These are phyloP conservation scores for Tinea trinotella DNA, from an alignment of 2,888 invertebrate genomes.

Conservation along the genomic window DNA sequence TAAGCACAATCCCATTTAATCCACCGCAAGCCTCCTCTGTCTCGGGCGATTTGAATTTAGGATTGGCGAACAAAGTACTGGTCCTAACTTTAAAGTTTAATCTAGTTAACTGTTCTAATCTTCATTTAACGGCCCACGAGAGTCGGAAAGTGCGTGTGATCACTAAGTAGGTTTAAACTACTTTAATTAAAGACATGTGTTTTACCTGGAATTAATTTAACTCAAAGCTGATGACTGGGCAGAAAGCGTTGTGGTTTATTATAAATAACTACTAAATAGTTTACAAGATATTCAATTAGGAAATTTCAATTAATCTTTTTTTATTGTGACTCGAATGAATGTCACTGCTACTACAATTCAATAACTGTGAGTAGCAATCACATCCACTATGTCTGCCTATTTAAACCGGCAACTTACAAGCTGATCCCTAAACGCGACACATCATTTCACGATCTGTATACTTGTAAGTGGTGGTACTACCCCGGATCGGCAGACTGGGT, in stretches of 20 bases:
- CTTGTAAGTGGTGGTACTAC: too few species aligned
- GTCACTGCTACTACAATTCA: too few species aligned
- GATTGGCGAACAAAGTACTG: conserved; percentile 6
- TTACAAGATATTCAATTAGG: too few species aligned
- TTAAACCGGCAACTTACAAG: too few species aligned
- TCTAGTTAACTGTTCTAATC: conserved; percentile 18
- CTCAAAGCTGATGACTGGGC: neutral
- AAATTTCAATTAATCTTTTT: too few species aligned
- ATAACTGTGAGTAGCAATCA: too few species aligned
- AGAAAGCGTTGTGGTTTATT: neutral
- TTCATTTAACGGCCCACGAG: conserved; percentile 17
- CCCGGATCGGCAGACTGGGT: too few species aligned
- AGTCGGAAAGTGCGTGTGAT: conserved; percentile 4
- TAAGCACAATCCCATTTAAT: conserved; percentile 8
- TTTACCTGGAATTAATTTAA: neutral
- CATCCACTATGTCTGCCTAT: too few species aligned
- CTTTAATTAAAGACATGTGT: neutral
- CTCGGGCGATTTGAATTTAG: conserved; percentile 14
- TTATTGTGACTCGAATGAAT: too few species aligned
- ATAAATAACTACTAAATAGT: too few species aligned
- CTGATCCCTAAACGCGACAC: too few species aligned
- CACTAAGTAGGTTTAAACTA: conserved; percentile 10
- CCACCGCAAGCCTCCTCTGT: neutral
- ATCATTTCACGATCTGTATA: too few species aligned
- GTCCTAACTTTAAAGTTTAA: conserved; percentile 16